These are phyloP conservation scores for Sturnus vulgaris DNA, from an alignment of 2,113 vertebrate genomes.

Conservation along the genomic window DNA sequence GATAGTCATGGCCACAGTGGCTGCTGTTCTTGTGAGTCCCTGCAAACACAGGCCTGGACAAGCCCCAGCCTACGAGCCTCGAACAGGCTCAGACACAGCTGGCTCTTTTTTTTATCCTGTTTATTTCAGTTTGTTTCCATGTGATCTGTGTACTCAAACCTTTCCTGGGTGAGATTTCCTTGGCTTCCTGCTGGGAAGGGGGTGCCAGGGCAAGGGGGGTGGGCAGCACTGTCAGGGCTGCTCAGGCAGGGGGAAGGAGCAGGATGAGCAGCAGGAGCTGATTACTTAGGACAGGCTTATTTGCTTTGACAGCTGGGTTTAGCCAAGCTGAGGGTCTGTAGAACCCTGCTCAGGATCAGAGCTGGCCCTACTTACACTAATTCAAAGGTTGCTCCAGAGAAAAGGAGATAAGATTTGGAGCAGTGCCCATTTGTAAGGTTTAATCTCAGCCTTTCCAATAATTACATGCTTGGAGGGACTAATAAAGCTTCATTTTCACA, in stretches of 20 bases:
- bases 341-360: not conserved
- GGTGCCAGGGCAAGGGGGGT: not conserved
- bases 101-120: not conserved
- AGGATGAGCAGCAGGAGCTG: not conserved
- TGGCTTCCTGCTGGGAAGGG: not conserved
- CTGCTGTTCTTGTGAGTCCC: slow-evolving; percentile 10
- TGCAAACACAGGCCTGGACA: slow-evolving; percentile 28
- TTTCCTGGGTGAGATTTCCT: not conserved
- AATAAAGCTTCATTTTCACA: not conserved
- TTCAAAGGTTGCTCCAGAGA: not conserved
- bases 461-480: not conserved
- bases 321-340: not conserved
- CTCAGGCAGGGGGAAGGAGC: not conserved
- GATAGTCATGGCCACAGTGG: slow-evolving; percentile 16
- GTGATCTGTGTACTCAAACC: not conserved
- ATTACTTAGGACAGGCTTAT: not conserved
- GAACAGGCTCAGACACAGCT: slow-evolving; percentile 48
- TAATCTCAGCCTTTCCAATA: not conserved
- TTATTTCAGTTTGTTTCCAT: slow-evolving; percentile 39
- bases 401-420: slow-evolving; percentile 31
- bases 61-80: not conserved
- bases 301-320: not conserved
- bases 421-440: not conserved
- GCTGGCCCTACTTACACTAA: not conserved
- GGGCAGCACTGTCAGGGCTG: not conserved